Evolutionary conservation across 2,888 invertebrate genomes (phyloP).

Genomic region (Cyaniris semiargus): DNA sequence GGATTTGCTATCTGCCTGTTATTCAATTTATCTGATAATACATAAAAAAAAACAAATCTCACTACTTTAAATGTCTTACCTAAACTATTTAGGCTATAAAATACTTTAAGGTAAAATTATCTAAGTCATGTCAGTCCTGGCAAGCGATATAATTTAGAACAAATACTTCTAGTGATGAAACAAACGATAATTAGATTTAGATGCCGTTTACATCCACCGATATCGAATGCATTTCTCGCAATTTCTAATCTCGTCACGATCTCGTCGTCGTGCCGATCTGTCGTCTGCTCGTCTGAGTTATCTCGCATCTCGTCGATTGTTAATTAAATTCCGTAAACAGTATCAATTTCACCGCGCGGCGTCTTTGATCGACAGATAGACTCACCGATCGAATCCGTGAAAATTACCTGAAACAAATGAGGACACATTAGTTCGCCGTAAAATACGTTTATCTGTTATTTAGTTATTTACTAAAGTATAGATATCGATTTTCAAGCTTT

Average conservation of each 20-base stretch:
- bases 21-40: no score
- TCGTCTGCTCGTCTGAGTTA: conserved; percentile 19
- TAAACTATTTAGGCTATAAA: no score
- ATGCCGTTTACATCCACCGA: not conserved
- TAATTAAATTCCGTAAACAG: conserved; percentile 37
- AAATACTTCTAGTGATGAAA: not conserved
- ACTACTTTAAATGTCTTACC: no score
- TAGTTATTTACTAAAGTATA: no score
- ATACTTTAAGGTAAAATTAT: no score
- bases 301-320: conserved; percentile 31
- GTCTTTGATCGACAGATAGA: conserved; percentile 31
- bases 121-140: no score
- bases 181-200: not conserved
- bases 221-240: conserved; percentile 10
- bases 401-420: conserved; percentile 38
- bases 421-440: not conserved
- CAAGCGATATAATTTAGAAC: not conserved
- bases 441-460: no score
- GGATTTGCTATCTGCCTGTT: no score
- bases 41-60: no score
- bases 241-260: conserved; percentile 23
- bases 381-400: conserved; percentile 18
- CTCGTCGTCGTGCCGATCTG: conserved; percentile 21
- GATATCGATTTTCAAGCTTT: no score
- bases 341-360: conserved; percentile 22